Percentiles rank a stretch among this genome's conserved stretches.
These are phyloP conservation scores for Manduca sexta DNA, from an alignment of 1,140 invertebrate species.

Conservation along the genomic window DNA sequence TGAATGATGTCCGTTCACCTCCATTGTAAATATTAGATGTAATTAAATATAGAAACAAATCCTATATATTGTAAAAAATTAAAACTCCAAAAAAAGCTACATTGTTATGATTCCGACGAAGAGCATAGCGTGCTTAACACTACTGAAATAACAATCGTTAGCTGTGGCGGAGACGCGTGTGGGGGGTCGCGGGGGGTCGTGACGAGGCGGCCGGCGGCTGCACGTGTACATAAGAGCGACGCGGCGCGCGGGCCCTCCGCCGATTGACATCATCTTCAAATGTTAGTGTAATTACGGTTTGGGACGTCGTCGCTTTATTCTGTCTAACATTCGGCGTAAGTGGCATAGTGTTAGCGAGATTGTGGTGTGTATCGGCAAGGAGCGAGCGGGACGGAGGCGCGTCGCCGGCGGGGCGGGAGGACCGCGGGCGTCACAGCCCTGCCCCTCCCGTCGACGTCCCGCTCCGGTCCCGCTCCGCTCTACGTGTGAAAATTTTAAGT, in stretches of 20 bases:
- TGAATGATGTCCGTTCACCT: constrained; percentile 70
- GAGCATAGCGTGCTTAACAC: constrained; percentile 45
- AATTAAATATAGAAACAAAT: constrained; percentile 72
- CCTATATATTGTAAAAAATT: constrained; percentile 73
- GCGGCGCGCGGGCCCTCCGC: constrained; percentile 8
- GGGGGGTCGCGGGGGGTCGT: too few species aligned
- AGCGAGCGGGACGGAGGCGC: too few species aligned
- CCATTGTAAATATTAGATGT: constrained; percentile 73
- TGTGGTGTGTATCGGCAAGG: constrained; percentile 40
- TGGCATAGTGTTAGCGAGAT: constrained; percentile 49
- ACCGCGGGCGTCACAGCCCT: too few species aligned
- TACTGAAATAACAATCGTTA: constrained; percentile 55
- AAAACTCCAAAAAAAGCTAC: constrained; percentile 70
- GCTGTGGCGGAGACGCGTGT: constrained; percentile 22
- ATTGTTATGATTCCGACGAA: constrained; percentile 59
- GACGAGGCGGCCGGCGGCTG: too few species aligned
- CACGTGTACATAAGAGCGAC: too few species aligned
- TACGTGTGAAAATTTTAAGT: constrained; percentile 69
- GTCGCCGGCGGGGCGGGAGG: constrained; percentile 2
- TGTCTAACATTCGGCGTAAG: constrained; percentile 58
- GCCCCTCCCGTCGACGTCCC: constrained; percentile 3
- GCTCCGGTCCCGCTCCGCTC: constrained; percentile 29
- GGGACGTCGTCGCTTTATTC: constrained; percentile 52
- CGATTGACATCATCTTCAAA: constrained; percentile 36
- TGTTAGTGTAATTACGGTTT: constrained; percentile 57